phyloP scores from a whole-genome alignment of 2,888 invertebrate species.

The Lepeophtheirus nordmannii region DNA sequence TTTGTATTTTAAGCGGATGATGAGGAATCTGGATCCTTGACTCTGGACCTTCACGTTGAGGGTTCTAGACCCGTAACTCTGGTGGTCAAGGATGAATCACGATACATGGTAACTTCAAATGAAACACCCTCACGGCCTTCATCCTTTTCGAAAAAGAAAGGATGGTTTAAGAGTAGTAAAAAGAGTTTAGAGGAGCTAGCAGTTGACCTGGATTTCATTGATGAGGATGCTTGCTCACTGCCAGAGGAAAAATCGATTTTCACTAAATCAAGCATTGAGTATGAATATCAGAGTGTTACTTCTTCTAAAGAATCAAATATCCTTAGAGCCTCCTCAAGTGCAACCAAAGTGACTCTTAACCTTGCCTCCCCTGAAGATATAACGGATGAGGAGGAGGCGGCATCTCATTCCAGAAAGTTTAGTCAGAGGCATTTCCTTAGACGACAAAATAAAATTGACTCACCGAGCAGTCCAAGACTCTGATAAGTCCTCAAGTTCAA shows the following conservation, averaged over 20 bases:
- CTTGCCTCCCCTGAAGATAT: neutral
- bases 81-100: slow-evolving; percentile 41
- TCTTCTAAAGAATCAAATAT: no score
- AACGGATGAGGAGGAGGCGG: neutral
- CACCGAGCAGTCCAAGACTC: neutral
- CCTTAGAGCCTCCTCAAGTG: neutral
- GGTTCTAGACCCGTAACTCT: slow-evolving; percentile 44
- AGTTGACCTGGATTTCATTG: slow-evolving; percentile 1
- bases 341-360: neutral
- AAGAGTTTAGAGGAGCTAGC: neutral
- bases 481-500: neutral
- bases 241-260: neutral
- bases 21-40: slow-evolving; percentile 42
- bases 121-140: slow-evolving; percentile 38
- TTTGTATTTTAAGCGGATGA: slow-evolving; percentile 5
- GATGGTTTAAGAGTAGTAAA: neutral
- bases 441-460: neutral
- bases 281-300: neutral
- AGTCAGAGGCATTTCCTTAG: neutral
- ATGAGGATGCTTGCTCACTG: neutral
- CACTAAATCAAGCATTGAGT: neutral
- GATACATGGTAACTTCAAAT: slow-evolving; percentile 41
- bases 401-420: neutral
- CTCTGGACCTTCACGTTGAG: slow-evolving; percentile 53
- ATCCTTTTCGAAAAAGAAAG: neutral